Base-by-base conservation (phyloP, 2,888 invertebrate genomes). In the Pyrgus malvae region DNA sequence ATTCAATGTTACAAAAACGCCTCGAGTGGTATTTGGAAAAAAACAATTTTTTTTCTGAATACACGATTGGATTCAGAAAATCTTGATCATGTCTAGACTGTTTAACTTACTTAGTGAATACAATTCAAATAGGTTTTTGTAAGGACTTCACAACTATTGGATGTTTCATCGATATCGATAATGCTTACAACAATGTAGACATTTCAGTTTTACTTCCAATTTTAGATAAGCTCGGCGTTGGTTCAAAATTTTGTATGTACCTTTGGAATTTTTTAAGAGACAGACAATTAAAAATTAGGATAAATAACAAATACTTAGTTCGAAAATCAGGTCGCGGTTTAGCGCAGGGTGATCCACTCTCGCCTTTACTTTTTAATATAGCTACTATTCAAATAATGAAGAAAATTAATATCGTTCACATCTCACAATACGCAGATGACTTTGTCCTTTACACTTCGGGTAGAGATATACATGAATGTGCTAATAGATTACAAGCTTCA, bases 281-380 rank as follows among this genome's bases (percentile, higher is more conserved):
- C 5, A 56, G 66, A 19, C 25, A 41, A 4, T 42, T 69, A 3
- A 48, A 25, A n/a, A 60, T 68, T 12, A n/a, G n/a, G n/a, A n/a
- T n/a, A n/a, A 5, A 55, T 2, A 17, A 58, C 0, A n/a, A n/a
- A n/a, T n/a, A n/a, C n/a, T n/a, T n/a, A n/a, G n/a, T n/a, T 7
- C 55, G 64, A 46, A 12, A 17, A 23, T 61, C 67, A 5, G 31
- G 56, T 12, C 45, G 4, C 0, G 70, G 69, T 0, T 7, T 68
- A 12, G 67, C 67, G 0, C 70, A 69, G 35, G 68, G 68, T 0
- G 69, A 70, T 25, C 69, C 69, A 0, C 12, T 69, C 0, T 70
- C 70, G 0, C 70, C n/a, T n/a, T n/a, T n/a, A n/a, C n/a, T n/a
- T n/a, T n/a, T n/a, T n/a, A n/a, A n/a, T n/a, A n/a, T n/a, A n/a